phyloP scores from a whole-genome alignment of 1,140 invertebrate genomes.

The Cotesia glomerata region DNA sequence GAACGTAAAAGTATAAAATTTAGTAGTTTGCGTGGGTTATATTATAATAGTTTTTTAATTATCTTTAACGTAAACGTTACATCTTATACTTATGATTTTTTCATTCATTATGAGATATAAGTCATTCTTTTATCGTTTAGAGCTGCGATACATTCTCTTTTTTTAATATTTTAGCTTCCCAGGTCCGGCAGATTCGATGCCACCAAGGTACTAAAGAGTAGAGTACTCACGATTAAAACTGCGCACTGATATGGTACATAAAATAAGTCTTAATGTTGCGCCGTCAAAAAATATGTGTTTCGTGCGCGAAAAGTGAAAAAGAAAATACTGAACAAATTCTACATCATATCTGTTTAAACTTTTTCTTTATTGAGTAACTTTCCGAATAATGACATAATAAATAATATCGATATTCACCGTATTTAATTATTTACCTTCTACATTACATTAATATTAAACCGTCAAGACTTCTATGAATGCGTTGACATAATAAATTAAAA shows the following conservation, averaged over 20 bases:
- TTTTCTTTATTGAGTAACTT: no score
- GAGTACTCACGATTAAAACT: conserved; percentile 24
- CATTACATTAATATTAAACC: neutral
- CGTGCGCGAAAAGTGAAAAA: neutral
- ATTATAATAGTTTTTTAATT: neutral
- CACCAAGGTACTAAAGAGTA: conserved; percentile 60
- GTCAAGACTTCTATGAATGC: neutral
- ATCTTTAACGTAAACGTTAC: conserved; percentile 46
- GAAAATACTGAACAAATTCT: neutral
- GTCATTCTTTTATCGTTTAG: conserved; percentile 45
- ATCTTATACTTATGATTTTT: conserved; percentile 56
- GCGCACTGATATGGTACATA: conserved; percentile 42
- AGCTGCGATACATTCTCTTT: conserved; percentile 58
- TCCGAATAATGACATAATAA: neutral
- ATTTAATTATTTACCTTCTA: neutral
- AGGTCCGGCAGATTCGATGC: conserved; percentile 64
- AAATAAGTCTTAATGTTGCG: conserved; percentile 38
- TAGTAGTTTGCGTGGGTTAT: neutral
- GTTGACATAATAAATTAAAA: no score
- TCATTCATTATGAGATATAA: neutral
- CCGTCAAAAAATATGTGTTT: conserved; percentile 13
- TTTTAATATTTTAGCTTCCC: conserved; percentile 65
- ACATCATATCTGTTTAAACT: neutral
- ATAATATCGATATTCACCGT: neutral
- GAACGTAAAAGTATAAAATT: neutral